A percentile compares a stretch with the other conserved stretches of the same genome.
phyloP scores from a whole-genome alignment of 2,113 vertebrate genomes.

The Aldabrachelys gigantea region DNA sequence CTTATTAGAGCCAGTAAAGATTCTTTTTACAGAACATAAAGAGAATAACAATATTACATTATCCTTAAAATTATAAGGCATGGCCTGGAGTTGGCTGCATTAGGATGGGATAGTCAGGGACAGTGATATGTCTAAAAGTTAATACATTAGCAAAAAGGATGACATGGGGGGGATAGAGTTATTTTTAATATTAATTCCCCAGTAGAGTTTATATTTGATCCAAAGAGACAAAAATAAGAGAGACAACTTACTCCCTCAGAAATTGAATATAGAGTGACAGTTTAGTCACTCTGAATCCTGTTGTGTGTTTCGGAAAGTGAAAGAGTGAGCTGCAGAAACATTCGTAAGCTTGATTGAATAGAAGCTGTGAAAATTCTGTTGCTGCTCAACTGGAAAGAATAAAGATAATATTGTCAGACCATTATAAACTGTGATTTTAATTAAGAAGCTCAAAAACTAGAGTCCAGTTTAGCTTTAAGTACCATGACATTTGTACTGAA shows the following conservation, averaged over 20 bases:
- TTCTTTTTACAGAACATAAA: background rate
- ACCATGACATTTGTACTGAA: slow-evolving; percentile 88
- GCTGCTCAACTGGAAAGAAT: slow-evolving; percentile 83
- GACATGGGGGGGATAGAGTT: slow-evolving; percentile 43
- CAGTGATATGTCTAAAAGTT: background rate
- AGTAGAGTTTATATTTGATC: slow-evolving; percentile 61
- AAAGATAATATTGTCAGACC: slow-evolving; percentile 85
- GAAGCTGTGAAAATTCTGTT: slow-evolving; percentile 83
- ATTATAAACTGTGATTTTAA: slow-evolving; percentile 86
- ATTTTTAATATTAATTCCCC: slow-evolving; percentile 54
- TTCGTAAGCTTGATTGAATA: slow-evolving; percentile 80
- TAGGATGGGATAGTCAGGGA: background rate
- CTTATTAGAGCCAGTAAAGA: background rate
- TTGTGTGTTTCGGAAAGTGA: slow-evolving; percentile 72
- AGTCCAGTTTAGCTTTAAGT: slow-evolving; percentile 85
- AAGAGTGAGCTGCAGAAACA: slow-evolving; percentile 67
- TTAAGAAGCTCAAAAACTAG: slow-evolving; percentile 87
- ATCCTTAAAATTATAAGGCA: background rate
- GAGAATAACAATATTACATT: background rate
- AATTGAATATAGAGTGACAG: slow-evolving; percentile 61
- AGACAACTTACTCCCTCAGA: slow-evolving; percentile 57
- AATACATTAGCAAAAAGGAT: slow-evolving; percentile 32
- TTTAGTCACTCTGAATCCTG: slow-evolving; percentile 66
- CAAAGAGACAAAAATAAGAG: background rate
- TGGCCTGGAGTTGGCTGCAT: background rate